Conservation (phyloP, 2,888 invertebrate species). For the Acanthococcus lagerstroemiae region DNA sequence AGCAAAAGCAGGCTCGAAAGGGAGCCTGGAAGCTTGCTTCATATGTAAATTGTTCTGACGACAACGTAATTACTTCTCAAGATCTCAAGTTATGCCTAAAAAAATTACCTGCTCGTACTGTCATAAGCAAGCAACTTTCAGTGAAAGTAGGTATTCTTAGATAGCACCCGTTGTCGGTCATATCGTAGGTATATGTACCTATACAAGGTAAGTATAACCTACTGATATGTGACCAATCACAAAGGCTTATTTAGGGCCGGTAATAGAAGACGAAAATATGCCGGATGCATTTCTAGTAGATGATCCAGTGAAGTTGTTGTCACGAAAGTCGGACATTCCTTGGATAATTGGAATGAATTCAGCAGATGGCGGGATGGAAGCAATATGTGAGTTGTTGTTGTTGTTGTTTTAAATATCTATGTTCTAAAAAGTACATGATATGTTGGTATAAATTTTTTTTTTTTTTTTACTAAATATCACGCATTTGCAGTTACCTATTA, state of each 20-base stretch:
- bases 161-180: too few relatives aligned
- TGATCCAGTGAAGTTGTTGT: slow-evolving; percentile 11
- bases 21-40: slow-evolving; percentile 52
- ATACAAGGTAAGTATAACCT: too few relatives aligned
- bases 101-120: slow-evolving; percentile 10
- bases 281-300: slow-evolving; percentile 29
- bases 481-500: too few relatives aligned
- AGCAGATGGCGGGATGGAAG: slow-evolving; percentile 24
- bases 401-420: too few relatives aligned
- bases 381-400: slow-evolving; percentile 24
- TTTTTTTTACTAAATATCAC: too few relatives aligned
- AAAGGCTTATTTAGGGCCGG: too few relatives aligned
- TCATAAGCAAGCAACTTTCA: too few relatives aligned
- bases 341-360: slow-evolving; percentile 30
- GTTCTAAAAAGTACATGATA: too few relatives aligned
- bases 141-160: too few relatives aligned
- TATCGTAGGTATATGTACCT: too few relatives aligned
- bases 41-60: slow-evolving; percentile 51
- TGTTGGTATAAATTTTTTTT: too few relatives aligned
- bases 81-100: slow-evolving; percentile 10
- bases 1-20: slow-evolving; percentile 48
- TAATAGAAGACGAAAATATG: slow-evolving; percentile 25
- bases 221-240: too few relatives aligned
- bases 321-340: slow-evolving; percentile 29
- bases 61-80: background rate